Evolutionary conservation across 2,797 vertebrate genomes (phyloP).

Genomic region (Botia almorhae): DNA sequence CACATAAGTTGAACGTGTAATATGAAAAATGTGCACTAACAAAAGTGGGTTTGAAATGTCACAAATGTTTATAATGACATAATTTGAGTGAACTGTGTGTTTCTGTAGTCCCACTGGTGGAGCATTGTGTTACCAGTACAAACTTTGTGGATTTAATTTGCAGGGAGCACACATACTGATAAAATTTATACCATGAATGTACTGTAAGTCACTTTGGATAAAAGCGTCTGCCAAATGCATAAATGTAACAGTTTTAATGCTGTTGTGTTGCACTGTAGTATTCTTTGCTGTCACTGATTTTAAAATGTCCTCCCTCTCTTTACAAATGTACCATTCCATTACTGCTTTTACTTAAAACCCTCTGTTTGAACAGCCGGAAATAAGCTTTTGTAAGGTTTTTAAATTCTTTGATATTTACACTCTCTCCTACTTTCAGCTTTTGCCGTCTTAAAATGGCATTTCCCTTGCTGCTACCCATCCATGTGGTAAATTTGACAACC

Average conservation of each 20-base stretch:
- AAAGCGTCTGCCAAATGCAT: no score
- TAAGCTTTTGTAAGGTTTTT: slow-evolving; percentile 9
- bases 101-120: no score
- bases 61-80: no score
- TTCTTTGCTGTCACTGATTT: background rate
- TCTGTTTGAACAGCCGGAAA: background rate
- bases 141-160: no score
- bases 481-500: slow-evolving; percentile 29
- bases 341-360: background rate
- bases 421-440: slow-evolving; percentile 14
- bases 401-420: slow-evolving; percentile 12
- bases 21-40: no score
- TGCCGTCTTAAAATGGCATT: slow-evolving; percentile 26
- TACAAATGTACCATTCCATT: slow-evolving; percentile 3
- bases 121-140: no score
- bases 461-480: slow-evolving; percentile 12
- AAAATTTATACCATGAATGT: no score
- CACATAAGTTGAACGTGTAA: no score
- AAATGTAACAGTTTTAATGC: background rate
- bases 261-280: background rate
- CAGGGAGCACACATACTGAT: no score
- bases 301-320: background rate
- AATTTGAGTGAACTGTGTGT: no score
- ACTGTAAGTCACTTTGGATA: no score
- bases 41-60: no score